A percentile compares a stretch with the other conserved stretches of the same genome.
phyloP scores from a whole-genome alignment of 2,888 invertebrate genomes.

The Galerucella calmariensis region DNA sequence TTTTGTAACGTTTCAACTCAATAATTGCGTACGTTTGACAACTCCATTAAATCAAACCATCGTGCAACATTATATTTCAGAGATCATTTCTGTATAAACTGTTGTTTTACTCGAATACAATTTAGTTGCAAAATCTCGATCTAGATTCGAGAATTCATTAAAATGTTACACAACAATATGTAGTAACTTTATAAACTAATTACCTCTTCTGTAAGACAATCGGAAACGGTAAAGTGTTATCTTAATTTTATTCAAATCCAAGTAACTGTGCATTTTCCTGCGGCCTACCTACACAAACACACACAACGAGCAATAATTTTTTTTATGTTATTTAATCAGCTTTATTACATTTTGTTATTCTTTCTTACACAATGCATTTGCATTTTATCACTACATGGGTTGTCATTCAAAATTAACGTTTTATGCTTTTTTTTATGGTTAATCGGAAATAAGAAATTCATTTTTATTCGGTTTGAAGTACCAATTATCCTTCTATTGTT shows the following conservation, averaged over 20 bases:
- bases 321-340: slow-evolving; percentile 20
- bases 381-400: not conserved
- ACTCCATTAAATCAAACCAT: not conserved
- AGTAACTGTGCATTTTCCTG: slow-evolving; percentile 27
- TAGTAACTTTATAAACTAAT: slow-evolving; percentile 29
- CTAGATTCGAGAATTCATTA: slow-evolving; percentile 23
- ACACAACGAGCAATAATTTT: slow-evolving; percentile 18
- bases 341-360: slow-evolving; percentile 5
- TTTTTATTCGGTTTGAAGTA: not conserved
- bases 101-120: not conserved
- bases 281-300: slow-evolving; percentile 6
- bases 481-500: not conserved
- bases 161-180: slow-evolving; percentile 27
- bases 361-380: not conserved
- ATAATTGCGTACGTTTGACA: not conserved
- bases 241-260: slow-evolving; percentile 33
- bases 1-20: not conserved
- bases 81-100: not conserved
- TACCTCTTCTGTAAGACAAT: slow-evolving; percentile 31
- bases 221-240: slow-evolving; percentile 38
- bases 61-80: not conserved
- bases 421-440: not conserved
- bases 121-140: not conserved
- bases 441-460: not conserved
- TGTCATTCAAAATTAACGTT: not conserved